A percentile compares a stretch with the other conserved stretches of the same genome.
These are phyloP conservation scores for Seira ritae DNA, from an alignment of 2,888 invertebrate species.

Conservation along the genomic window DNA sequence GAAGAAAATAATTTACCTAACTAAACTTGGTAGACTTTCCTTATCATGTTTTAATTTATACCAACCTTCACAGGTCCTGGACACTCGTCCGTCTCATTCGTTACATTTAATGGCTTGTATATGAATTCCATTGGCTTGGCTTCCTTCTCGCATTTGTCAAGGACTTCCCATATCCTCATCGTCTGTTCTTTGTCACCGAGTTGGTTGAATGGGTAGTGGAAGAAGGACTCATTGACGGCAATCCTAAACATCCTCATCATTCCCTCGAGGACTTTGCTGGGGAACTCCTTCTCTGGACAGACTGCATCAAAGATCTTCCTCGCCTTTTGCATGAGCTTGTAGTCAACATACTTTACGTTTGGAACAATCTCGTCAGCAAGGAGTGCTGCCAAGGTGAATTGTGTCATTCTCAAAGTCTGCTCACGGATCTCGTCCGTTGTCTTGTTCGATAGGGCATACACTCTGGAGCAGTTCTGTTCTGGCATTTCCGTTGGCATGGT, in stretches of 20 bases:
- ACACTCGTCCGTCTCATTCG: background rate
- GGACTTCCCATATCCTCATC: constrained; percentile 15
- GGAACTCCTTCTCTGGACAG: constrained; percentile 56
- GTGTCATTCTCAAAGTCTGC: constrained; percentile 63
- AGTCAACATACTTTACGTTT: constrained; percentile 51
- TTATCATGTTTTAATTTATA: background rate
- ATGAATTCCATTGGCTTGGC: constrained; percentile 46
- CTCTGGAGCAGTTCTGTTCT: constrained; percentile 17
- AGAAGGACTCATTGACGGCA: constrained; percentile 60
- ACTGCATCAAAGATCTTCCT: constrained; percentile 56
- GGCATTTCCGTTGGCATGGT: constrained; percentile 2
- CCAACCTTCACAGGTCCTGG: background rate
- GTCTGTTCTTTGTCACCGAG: constrained; percentile 30
- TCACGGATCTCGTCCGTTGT: constrained; percentile 60
- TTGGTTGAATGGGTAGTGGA: constrained; percentile 60
- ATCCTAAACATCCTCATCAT: constrained; percentile 67
- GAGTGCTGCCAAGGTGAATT: constrained; percentile 23
- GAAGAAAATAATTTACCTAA: too few relatives aligned
- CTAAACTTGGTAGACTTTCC: too few relatives aligned
- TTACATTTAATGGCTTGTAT: constrained; percentile 17
- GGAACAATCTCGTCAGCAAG: constrained; percentile 41
- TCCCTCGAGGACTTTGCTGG: constrained; percentile 46
- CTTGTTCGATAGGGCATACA: constrained; percentile 40
- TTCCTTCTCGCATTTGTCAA: constrained; percentile 41
- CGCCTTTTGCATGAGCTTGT: constrained; percentile 60